phyloP scores from a whole-genome alignment of 2,113 vertebrate genomes.

The Centropus unirufus region DNA sequence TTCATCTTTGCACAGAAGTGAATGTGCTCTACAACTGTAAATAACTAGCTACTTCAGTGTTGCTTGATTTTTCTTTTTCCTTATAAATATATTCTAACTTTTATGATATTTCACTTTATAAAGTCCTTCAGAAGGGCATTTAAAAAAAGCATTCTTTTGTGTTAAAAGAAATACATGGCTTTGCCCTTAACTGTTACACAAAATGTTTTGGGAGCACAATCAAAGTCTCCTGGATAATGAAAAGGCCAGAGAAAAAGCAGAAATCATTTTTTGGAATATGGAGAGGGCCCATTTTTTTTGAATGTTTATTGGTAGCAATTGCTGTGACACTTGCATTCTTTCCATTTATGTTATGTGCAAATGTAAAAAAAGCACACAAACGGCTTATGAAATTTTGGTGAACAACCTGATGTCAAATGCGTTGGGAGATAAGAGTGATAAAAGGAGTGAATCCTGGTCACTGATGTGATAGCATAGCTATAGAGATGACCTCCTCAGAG shows the following conservation, averaged over 20 bases:
- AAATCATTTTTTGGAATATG: not conserved
- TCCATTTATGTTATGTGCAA: not conserved
- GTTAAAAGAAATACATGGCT: not conserved
- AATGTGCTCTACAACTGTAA: not conserved
- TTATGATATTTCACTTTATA: not conserved
- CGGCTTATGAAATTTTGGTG: not conserved
- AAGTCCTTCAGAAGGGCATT: not conserved
- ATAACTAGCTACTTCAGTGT: not conserved
- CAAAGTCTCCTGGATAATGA: not conserved
- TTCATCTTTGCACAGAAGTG: not conserved
- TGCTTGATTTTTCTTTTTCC: not conserved
- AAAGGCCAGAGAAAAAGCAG: not conserved
- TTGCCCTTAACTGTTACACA: not conserved
- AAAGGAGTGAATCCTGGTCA: accelerated
- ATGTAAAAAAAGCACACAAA: not conserved
- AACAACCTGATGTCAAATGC: not conserved
- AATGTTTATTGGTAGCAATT: not conserved
- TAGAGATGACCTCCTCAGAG: not conserved
- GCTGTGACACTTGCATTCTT: not conserved
- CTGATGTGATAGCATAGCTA: not conserved
- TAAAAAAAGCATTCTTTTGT: not conserved
- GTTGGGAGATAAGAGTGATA: accelerated
- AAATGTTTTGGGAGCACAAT: not conserved
- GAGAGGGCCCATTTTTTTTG: not conserved
- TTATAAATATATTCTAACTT: not conserved